A percentile compares a stretch with the other conserved stretches of the same genome.
Conservation (phyloP, 2,888 invertebrate species). For the Cryptosula pallasiana region DNA sequence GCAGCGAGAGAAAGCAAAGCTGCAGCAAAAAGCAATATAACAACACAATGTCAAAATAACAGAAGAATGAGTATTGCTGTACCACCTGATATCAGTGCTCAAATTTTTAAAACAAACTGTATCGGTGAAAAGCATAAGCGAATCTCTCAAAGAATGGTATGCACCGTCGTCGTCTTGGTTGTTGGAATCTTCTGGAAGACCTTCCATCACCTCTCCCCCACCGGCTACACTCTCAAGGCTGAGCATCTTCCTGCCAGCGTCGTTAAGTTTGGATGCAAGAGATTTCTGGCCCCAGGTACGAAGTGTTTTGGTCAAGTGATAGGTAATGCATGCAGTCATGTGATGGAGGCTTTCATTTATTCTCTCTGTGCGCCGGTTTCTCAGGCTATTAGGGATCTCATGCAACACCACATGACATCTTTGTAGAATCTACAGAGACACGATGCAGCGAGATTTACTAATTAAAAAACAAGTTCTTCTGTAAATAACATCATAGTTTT, state of each 20-base stretch:
- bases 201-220: slow-evolving; percentile 12
- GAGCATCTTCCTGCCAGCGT: slow-evolving; percentile 44
- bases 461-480: too few species aligned
- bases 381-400: slow-evolving; percentile 44
- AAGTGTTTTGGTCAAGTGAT: slow-evolving; percentile 48
- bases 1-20: slow-evolving; percentile 31
- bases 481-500: too few species aligned
- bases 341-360: slow-evolving; percentile 50
- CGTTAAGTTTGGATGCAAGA: slow-evolving; percentile 44
- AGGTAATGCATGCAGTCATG: slow-evolving; percentile 52
- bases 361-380: slow-evolving; percentile 40
- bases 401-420: slow-evolving; percentile 47
- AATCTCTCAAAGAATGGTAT: neutral
- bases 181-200: slow-evolving; percentile 13
- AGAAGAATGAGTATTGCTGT: too few species aligned
- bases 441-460: too few species aligned
- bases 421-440: slow-evolving; percentile 47
- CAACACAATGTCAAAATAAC: too few species aligned
- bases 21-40: slow-evolving; percentile 20
- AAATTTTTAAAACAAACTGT: neutral
- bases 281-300: slow-evolving; percentile 47
- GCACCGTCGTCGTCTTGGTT: slow-evolving; percentile 24
- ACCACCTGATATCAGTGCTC: too few species aligned
- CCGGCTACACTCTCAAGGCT: slow-evolving; percentile 24
- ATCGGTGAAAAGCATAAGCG: neutral